Base-by-base conservation (phyloP, 2,113 vertebrate genomes). In the Nerophis lumbriciformis region DNA sequence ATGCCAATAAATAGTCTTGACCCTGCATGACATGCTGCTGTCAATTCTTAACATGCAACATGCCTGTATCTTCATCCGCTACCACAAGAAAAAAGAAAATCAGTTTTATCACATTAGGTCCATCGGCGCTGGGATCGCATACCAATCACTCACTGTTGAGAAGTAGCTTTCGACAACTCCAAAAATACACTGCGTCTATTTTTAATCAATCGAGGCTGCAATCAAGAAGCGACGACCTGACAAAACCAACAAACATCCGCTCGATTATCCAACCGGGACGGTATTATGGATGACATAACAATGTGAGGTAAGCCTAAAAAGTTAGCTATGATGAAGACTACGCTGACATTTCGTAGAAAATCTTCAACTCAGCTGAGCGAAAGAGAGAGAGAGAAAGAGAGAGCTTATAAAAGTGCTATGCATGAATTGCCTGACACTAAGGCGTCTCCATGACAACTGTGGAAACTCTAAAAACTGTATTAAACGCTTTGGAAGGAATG, bases 401-500 rank as follows among this genome's bases (percentile, higher is more conserved):
- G 53, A 21, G 55, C 37, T 57, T 44, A 42, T 57, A 44, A 57
- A 57, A 57, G 16, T 44, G 55, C 55, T 11, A 19, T 7, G n/a
- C 39, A 15, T 45, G 39, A 57, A 57, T 57, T 19, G 55, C n/a
- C 39, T 21, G 55, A 57, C 55, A 44, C 16, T 21, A 57, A 57
- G 55, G 39, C 44, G 55, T 57, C 39, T 9, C 55, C 55, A 57
- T 57, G 55, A 57, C 55, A 57, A 57, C 55, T 57, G 55, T 44
- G 39, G 38, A 19, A 44, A 39, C 15, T 16, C 55, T 39, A 44
- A 21, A 57, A 57, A 57, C n/a, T 57, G 55, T 44, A 44, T 57
- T 44, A 44, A 57, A 57, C 11, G 42, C 42, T 12, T 45, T 4
- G 42, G 42, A 45, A 45, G 42, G 42, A 9, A 6, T 5, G 42